Base-by-base conservation (phyloP, 1,140 invertebrate species). In the Halyomorpha halys region DNA sequence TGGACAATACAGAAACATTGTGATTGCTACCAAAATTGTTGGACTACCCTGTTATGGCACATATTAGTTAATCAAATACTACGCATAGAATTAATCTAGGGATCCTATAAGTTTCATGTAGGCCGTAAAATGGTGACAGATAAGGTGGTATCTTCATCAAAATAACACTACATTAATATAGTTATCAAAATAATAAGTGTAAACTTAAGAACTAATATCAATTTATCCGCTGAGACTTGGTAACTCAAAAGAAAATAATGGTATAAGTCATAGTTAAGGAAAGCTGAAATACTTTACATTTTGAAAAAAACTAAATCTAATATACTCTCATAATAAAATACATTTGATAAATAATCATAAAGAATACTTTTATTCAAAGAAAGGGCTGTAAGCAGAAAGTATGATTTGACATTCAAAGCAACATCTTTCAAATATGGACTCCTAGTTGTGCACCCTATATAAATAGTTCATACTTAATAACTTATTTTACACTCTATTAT, bases 361-460 rank as follows among this genome's bases (percentile, higher is more conserved):
- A 15, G 3, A 14, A 27, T 23, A 56, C 15, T 25, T 19, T 23
- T 56, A 39, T 25, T 25, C 53, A 56, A 23, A 21, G 3, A 23
- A 56, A 23, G 9, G 21, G 21, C 9, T 23, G 9, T 56, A 23
- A 23, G 15, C 18, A 25, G 53, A 15, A 11, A 56, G 18, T 56
- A 25, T 19, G 53, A 23, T 56, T 25, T 25, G 23, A 56, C 53
- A 56, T 56, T 23, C 9, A 56, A 56, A 56, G 53, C 53, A 56
- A 56, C 53, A 56, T 25, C 21, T 56, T 56, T 56, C 3, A 56
- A 56, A 56, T 56, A 25, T 23, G 19, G 53, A 56, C 15, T 56
- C 23, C 53, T 56, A 56, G 53, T 11, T 23, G 53, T 56, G 53
- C 53, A 56, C 9, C 23, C 53, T 56, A 56, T 19, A 23, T 56